Conservation (phyloP, 1,140 invertebrate genomes). For the Globodera rostochiensis region DNA sequence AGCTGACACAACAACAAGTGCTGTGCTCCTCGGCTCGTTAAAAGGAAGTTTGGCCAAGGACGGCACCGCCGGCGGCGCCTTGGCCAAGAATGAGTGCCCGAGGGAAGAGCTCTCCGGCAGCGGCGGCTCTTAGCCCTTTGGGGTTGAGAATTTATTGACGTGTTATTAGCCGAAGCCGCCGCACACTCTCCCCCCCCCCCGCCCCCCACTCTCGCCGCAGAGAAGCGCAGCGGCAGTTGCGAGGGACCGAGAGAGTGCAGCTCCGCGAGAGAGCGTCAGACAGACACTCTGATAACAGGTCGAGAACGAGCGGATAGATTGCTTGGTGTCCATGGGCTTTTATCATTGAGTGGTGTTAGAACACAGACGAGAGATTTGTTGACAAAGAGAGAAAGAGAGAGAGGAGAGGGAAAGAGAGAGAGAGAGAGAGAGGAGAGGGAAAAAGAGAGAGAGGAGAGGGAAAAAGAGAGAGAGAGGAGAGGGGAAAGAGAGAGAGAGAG, state of each 20-base stretch:
- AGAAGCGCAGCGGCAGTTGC: neutral
- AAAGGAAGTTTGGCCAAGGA: slow-evolving; percentile 19
- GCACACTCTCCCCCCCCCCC: too few relatives aligned
- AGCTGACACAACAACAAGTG: slow-evolving; percentile 4
- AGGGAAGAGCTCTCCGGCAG: neutral
- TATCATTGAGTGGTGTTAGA: too few relatives aligned
- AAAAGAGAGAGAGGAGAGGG: neutral
- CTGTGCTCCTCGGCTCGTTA: neutral
- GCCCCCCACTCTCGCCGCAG: neutral
- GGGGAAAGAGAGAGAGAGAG: too few relatives aligned
- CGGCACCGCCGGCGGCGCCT: slow-evolving; percentile 5
- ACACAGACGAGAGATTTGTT: neutral
- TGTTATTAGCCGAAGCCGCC: slow-evolving; percentile 16
- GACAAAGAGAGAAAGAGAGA: neutral
- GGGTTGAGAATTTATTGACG: slow-evolving; percentile 21
- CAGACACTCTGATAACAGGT: neutral
- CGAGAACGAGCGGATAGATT: too few relatives aligned
- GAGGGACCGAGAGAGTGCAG: neutral
- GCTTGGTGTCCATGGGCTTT: too few relatives aligned
- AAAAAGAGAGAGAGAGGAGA: neutral
- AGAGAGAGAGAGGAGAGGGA: neutral
- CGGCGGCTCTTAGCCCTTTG: neutral
- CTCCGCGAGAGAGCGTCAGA: neutral
- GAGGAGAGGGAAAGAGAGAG: neutral
- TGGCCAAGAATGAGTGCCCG: slow-evolving; percentile 6